phyloP scores from a whole-genome alignment of 2,888 invertebrate genomes.

The Formica aserva region DNA sequence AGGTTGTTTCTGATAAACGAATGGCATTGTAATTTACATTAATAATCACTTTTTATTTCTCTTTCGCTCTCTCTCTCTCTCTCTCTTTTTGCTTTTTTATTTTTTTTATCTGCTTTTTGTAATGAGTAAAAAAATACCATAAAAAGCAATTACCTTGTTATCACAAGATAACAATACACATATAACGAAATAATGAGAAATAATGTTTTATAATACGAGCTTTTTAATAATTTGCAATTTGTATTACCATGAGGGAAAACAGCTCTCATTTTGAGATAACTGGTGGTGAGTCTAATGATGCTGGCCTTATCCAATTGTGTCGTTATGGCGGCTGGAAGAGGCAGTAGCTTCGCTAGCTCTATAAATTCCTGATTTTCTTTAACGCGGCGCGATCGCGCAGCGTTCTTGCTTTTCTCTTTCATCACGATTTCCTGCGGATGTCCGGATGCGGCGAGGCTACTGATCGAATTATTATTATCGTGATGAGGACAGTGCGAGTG shows the following conservation, averaged over 20 bases:
- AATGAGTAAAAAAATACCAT: not conserved
- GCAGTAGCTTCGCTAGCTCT: constrained; percentile 97
- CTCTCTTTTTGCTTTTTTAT: no score
- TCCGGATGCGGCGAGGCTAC: constrained; percentile 62
- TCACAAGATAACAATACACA: not conserved
- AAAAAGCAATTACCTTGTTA: not conserved
- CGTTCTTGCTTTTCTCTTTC: constrained; percentile 99
- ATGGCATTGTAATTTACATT: not conserved
- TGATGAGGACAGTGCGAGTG: constrained; percentile 56
- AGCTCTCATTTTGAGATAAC: constrained; percentile 98
- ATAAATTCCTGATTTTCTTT: constrained; percentile 99
- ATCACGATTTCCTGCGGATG: constrained; percentile 87
- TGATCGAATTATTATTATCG: constrained; percentile 67
- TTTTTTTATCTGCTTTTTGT: not conserved
- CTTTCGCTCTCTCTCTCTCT: no score
- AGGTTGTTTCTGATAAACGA: not conserved
- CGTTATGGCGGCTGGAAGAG: constrained; percentile 97
- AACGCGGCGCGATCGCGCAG: constrained; percentile 96
- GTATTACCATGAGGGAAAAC: constrained; percentile 98
- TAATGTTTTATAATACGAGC: not conserved
- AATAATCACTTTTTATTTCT: not conserved
- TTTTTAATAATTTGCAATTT: not conserved
- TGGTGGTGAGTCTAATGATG: constrained; percentile 97
- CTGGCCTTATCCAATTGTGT: constrained; percentile 99
- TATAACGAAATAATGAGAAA: not conserved